Conservation (phyloP, 1,140 invertebrate genomes). For the Pseudomyrmex pallidus region DNA sequence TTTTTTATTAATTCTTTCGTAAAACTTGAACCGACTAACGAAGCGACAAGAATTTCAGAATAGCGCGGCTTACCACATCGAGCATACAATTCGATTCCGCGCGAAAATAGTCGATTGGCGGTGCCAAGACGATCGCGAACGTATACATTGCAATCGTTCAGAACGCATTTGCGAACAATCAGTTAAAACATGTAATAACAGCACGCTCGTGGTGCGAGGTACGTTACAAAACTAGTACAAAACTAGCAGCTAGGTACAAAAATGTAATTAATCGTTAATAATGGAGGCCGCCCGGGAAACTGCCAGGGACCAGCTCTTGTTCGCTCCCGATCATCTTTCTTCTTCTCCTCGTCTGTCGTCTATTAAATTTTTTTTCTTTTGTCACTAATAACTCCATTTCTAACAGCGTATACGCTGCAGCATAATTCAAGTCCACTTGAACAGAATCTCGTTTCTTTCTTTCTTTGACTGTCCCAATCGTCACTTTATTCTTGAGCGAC, state of each 20-base stretch:
- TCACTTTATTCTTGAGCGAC: constrained; percentile 64
- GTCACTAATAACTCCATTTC: constrained; percentile 2
- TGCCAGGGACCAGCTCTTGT: constrained; percentile 79
- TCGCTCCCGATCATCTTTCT: constrained; percentile 27
- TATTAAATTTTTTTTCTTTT: neutral
- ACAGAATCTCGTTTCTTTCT: constrained; percentile 23
- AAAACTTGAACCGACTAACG: too few relatives aligned
- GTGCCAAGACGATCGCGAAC: constrained; percentile 33
- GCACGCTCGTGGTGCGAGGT: constrained; percentile 82
- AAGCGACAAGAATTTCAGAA: neutral
- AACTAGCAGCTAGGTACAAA: constrained; percentile 85
- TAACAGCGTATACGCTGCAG: neutral
- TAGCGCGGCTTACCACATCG: constrained; percentile 49
- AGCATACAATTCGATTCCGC: constrained; percentile 29
- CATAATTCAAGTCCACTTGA: constrained; percentile 7
- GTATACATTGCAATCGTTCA: constrained; percentile 72
- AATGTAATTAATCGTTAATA: constrained; percentile 83
- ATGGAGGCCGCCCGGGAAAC: constrained; percentile 80
- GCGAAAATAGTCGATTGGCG: constrained; percentile 58
- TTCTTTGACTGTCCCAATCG: constrained; percentile 14
- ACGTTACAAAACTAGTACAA: constrained; percentile 86
- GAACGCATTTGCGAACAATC: constrained; percentile 78
- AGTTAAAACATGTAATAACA: constrained; percentile 84
- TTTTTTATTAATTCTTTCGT: too few relatives aligned
- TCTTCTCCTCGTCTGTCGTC: neutral